Evolutionary conservation across 2,888 invertebrate genomes (phyloP).

Genomic region (Agrotis puta): DNA sequence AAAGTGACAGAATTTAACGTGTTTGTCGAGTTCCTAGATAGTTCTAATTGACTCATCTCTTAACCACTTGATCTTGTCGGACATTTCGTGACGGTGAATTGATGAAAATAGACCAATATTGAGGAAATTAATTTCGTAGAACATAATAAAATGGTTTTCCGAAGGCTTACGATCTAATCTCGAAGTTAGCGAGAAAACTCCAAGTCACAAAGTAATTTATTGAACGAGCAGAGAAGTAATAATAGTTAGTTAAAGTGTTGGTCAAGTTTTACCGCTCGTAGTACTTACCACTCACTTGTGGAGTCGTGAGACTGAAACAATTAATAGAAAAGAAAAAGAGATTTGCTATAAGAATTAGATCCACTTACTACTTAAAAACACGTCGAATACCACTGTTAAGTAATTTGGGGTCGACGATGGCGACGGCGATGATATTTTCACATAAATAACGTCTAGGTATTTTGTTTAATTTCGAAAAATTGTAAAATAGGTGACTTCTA

Average conservation of each 20-base stretch:
- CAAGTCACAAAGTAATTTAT: slow-evolving; percentile 24
- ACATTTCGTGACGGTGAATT: neutral
- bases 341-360: neutral
- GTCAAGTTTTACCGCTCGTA: slow-evolving; percentile 23
- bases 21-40: slow-evolving; percentile 4
- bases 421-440: neutral
- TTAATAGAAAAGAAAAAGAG: neutral
- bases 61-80: neutral
- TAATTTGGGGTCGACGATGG: neutral
- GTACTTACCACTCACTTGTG: slow-evolving; percentile 14
- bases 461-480: neutral
- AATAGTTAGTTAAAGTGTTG: slow-evolving; percentile 32
- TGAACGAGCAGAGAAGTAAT: slow-evolving; percentile 26
- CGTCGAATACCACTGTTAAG: neutral
- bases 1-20: slow-evolving; percentile 28
- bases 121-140: neutral
- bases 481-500: no score
- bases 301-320: slow-evolving; percentile 13
- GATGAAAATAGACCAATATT: neutral
- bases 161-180: slow-evolving; percentile 2
- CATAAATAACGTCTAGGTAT: neutral
- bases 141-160: neutral
- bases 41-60: slow-evolving; percentile 1
- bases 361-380: neutral
- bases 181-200: slow-evolving; percentile 14